Evolutionary conservation across 2,888 invertebrate genomes (phyloP).

Genomic region (Cheilosia grossa): DNA sequence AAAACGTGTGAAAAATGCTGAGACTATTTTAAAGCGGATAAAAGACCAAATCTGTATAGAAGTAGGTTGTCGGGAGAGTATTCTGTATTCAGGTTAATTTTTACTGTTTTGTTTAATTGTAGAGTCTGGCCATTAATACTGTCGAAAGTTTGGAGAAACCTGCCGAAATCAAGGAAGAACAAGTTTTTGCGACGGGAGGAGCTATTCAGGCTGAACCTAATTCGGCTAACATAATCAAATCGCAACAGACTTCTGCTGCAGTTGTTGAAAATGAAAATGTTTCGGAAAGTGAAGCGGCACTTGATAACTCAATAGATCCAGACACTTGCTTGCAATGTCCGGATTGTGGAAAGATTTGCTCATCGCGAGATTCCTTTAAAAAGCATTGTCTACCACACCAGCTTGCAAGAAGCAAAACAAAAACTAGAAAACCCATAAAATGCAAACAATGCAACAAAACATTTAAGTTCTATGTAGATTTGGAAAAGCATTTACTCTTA

Average conservation of each 20-base stretch:
- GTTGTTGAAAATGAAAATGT: not conserved
- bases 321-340: conserved; percentile 20
- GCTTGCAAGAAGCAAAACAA: conserved; percentile 9
- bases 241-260: not conserved
- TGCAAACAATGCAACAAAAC: conserved; percentile 36
- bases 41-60: not conserved
- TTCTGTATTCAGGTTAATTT: too few relatives aligned
- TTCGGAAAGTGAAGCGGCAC: not conserved
- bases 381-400: conserved; percentile 33
- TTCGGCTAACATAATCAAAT: not conserved
- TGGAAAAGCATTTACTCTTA: conserved; percentile 36
- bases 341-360: conserved; percentile 37
- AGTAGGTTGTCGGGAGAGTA: too few relatives aligned
- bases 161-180: too few relatives aligned
- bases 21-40: not conserved
- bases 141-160: too few relatives aligned
- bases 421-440: conserved; percentile 25
- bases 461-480: conserved; percentile 19
- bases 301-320: conserved; percentile 11
- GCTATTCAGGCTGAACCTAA: too few relatives aligned
- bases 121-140: not conserved
- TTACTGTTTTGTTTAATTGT: not conserved
- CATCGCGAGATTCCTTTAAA: conserved; percentile 18
- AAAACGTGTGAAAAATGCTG: conserved; percentile 15
- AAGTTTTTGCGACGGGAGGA: too few relatives aligned